These are phyloP conservation scores for Ia io DNA, from an alignment of 2,113 vertebrate species.

Conservation along the genomic window DNA sequence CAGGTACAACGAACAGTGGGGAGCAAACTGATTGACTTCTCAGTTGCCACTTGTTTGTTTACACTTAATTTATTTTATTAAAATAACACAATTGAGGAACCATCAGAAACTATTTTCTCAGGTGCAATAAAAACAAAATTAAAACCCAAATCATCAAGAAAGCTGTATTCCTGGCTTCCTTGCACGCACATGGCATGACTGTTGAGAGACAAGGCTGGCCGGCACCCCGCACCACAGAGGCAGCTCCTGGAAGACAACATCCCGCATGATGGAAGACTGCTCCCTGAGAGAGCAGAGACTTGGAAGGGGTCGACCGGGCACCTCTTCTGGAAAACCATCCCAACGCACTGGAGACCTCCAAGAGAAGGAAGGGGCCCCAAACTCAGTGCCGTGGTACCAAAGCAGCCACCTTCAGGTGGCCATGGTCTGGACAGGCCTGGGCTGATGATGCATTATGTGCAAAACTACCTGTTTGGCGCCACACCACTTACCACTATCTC, in stretches of 20 bases:
- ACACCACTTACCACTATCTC: not conserved
- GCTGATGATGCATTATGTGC: conserved; percentile 73
- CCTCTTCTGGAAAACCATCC: conserved; percentile 44
- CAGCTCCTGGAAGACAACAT: conserved; percentile 79
- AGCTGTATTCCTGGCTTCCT: conserved; percentile 83
- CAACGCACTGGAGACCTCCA: conserved; percentile 2
- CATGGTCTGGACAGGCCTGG: not conserved
- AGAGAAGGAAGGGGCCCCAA: conserved; percentile 1
- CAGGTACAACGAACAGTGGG: too few species aligned
- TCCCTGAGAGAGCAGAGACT: conserved; percentile 51
- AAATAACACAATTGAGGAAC: conserved; percentile 94
- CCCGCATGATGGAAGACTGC: conserved; percentile 67
- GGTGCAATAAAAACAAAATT: conserved; percentile 90
- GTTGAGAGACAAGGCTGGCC: conserved; percentile 45
- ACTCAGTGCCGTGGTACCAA: conserved; percentile 78
- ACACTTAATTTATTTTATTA: conserved; percentile 99
- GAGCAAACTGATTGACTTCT: too few species aligned
- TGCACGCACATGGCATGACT: conserved; percentile 49
- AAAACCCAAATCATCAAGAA: conserved; percentile 89
- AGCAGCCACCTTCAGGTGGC: conserved; percentile 67
- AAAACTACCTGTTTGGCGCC: conserved; percentile 75
- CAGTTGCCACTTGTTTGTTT: not conserved
- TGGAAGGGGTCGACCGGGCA: conserved; percentile 30
- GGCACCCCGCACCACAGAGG: conserved; percentile 31
- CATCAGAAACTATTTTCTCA: conserved; percentile 89